Base-by-base conservation (phyloP, 2,113 vertebrate genomes). In the Crotalus horridus region DNA sequence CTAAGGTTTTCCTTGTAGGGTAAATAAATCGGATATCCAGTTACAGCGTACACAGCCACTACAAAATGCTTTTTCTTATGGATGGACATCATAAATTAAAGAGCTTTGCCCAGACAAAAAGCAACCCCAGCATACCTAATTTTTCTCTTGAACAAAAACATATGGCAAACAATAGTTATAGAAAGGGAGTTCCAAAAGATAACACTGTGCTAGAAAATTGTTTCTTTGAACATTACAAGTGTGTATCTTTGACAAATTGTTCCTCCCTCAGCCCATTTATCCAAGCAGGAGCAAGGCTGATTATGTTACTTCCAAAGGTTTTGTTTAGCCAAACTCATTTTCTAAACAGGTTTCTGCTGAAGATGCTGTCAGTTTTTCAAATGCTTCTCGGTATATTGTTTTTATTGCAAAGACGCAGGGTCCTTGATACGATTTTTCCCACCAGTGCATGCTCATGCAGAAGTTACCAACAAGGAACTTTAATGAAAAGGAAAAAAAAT, bases 211-310 rank as follows among this genome's bases (percentile, higher is more conserved):
- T 94, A 94, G 93, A 91, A 96, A 96, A 91, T 53, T 86, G 94
- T 95, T 96, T 88, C 94, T 95, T 59, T 92, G 96, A 94, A 95
- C 96, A 96, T 95, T 95, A 90, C 89, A 94, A 91, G 93, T 48
- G 94, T 61, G 81, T 90, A 0, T 87, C 59, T 89, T 11, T 93
- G 95, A 97, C 55, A 96, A 96, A 96, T 88, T 91, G 94, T 69
- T 93, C 88, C 90, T 85, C 64, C 92, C 94, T 48, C 53, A 29
- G 0, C 61, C 43, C 92, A 86, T 91, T 88, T 95, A 94, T 85
- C 86, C 93, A 86, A 89, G 74, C 39, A 94, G 92, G 90, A 86
- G 89, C 56, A 12, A 29, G 89, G 69, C 87, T 81, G 17, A 87
- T 1, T 15, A 2, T 55, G n/a, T 81, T 89, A 10, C 64, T 90